Evolutionary conservation across 2,797 vertebrate genomes (phyloP).

Genomic region (Heterohyrax brucei): DNA sequence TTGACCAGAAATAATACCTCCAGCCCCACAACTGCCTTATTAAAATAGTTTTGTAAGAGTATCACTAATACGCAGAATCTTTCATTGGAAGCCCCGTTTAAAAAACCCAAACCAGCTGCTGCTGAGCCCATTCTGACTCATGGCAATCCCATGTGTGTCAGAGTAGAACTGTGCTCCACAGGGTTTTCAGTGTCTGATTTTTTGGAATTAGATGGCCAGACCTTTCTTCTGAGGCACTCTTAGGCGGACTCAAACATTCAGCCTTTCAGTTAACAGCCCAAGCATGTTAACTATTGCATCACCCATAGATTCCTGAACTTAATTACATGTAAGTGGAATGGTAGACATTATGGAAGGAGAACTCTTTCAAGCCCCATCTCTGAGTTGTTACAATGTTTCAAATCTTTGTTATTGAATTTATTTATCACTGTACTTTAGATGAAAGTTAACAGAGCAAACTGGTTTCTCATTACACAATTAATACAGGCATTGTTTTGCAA

Average conservation of each 20-base stretch:
- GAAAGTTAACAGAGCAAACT: too few species aligned
- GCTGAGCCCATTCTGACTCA: not conserved
- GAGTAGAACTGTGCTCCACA: not conserved
- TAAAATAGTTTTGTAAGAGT: slow-evolving; percentile 14
- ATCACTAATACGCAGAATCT: not conserved
- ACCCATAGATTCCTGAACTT: not conserved
- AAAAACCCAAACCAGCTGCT: not conserved
- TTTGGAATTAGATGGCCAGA: not conserved
- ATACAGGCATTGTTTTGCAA: too few species aligned
- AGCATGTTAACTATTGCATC: not conserved
- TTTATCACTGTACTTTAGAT: too few species aligned
- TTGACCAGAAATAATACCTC: not conserved
- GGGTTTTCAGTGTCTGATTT: not conserved
- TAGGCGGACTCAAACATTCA: not conserved
- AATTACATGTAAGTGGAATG: not conserved
- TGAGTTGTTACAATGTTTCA: not conserved
- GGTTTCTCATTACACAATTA: too few species aligned
- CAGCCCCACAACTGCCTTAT: not conserved
- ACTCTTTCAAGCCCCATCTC: not conserved
- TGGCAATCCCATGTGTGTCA: not conserved
- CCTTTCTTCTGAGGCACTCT: not conserved
- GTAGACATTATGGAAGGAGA: not conserved
- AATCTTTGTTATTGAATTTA: too few species aligned
- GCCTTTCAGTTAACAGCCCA: not conserved
- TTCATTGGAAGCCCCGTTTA: not conserved